Evolutionary conservation across 2,888 invertebrate species (phyloP).

Genomic region (Autographa pulchrina): DNA sequence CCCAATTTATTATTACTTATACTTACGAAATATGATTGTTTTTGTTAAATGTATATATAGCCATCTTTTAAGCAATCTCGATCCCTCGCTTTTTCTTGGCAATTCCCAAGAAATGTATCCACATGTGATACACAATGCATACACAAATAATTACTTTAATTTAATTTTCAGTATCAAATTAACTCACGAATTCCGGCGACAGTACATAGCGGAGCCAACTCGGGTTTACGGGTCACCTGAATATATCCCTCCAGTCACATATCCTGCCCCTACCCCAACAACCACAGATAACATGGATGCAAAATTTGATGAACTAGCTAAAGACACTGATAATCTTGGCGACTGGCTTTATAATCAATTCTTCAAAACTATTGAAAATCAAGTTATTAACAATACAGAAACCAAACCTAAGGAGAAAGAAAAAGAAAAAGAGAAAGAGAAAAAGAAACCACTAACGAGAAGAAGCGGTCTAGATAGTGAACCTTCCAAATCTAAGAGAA

Average conservation of each 20-base stretch:
- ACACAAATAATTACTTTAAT: not conserved
- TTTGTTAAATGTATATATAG: too few relatives aligned
- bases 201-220: constrained; percentile 65
- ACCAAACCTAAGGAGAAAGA: constrained; percentile 27
- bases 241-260: constrained; percentile 35
- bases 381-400: constrained; percentile 80
- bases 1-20: too few relatives aligned
- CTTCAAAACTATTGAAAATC: constrained; percentile 83
- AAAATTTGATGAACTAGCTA: constrained; percentile 72
- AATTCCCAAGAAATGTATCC: too few relatives aligned
- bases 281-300: constrained; percentile 61
- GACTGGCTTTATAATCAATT: constrained; percentile 87
- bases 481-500: constrained; percentile 55
- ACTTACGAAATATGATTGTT: too few relatives aligned
- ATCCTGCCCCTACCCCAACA: constrained; percentile 56
- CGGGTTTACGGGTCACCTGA: constrained; percentile 45
- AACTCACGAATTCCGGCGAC: constrained; percentile 69
- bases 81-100: too few relatives aligned
- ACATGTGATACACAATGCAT: too few relatives aligned
- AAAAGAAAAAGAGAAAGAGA: constrained; percentile 5
- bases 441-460: constrained; percentile 63
- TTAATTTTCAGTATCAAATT: constrained; percentile 74
- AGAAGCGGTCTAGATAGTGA: constrained; percentile 63
- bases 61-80: too few relatives aligned
- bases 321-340: constrained; percentile 79